Percentiles rank a stretch among this genome's conserved stretches.
These are phyloP conservation scores for Pristionchus japonicus DNA, from an alignment of 2,888 invertebrate genomes.

Conservation along the genomic window DNA sequence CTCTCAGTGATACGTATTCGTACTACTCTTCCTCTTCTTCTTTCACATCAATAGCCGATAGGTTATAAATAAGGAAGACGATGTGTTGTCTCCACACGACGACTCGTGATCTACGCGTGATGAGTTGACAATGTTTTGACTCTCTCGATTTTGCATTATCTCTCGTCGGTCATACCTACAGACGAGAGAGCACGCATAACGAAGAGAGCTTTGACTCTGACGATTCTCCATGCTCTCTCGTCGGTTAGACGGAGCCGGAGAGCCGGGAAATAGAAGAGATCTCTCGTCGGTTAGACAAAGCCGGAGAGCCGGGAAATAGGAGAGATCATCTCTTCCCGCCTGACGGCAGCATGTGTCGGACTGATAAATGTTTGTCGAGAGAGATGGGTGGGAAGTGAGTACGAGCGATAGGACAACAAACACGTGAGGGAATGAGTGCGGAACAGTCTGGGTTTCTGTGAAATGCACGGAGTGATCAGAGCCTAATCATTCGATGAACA, in stretches of 20 bases:
- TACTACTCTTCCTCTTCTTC: background rate
- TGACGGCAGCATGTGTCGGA: background rate
- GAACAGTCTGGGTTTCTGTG: no score
- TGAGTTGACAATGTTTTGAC: no score
- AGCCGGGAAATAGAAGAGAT: background rate
- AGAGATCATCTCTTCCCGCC: background rate
- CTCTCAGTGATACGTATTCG: background rate
- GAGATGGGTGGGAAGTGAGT: background rate
- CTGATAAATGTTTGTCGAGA: slow-evolving; percentile 37
- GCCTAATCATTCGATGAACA: no score
- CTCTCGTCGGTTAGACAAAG: background rate
- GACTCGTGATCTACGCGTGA: background rate
- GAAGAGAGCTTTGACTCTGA: background rate
- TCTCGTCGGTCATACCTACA: background rate
- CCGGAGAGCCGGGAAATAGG: background rate
- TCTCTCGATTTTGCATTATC: no score
- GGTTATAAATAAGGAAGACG: background rate
- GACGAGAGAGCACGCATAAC: background rate
- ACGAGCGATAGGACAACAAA: background rate
- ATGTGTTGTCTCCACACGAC: background rate
- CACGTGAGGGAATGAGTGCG: background rate
- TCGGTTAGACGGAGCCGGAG: background rate
- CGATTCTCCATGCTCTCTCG: no score
- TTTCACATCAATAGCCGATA: background rate
- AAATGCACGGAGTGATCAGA: no score